A percentile compares a stretch with the other conserved stretches of the same genome.
These are phyloP conservation scores for Neoniphon sammara DNA, from an alignment of 2,797 vertebrate species.

Conservation along the genomic window DNA sequence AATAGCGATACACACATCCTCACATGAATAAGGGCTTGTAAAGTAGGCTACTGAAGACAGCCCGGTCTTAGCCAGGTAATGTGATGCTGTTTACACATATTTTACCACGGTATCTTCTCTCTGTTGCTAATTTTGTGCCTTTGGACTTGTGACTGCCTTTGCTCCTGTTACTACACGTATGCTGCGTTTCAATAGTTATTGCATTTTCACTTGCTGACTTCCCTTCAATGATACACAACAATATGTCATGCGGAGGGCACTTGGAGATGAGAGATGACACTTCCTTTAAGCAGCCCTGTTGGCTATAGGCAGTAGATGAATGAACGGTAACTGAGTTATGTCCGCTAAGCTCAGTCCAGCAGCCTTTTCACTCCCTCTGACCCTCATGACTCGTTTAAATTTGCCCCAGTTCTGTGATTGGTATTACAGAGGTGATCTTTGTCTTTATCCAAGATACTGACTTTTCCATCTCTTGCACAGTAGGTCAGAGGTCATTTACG, in stretches of 20 bases:
- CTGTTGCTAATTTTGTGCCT: constrained; percentile 61
- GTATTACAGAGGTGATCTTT: background rate
- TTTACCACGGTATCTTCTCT: constrained; percentile 27
- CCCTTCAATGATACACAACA: no score
- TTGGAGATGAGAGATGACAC: background rate
- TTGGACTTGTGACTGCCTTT: constrained; percentile 15
- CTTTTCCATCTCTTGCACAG: background rate
- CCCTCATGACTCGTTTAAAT: background rate
- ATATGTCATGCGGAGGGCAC: no score
- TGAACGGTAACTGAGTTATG: background rate
- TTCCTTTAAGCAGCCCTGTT: background rate
- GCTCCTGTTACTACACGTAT: background rate
- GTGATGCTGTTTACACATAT: constrained; percentile 46
- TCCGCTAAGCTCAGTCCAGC: background rate
- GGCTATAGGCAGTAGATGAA: background rate
- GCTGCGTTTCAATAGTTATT: no score
- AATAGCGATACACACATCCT: background rate
- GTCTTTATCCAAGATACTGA: background rate
- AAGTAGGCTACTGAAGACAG: constrained; percentile 22
- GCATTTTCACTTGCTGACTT: no score
- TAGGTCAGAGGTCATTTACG: constrained; percentile 9
- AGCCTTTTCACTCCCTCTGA: background rate
- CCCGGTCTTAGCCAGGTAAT: constrained; percentile 41
- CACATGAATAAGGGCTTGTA: no score
- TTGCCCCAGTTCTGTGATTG: background rate